A percentile compares a stretch with the other conserved stretches of the same genome.
These are phyloP conservation scores for Hipposideros armiger DNA, from an alignment of 2,113 vertebrate genomes.

Conservation along the genomic window DNA sequence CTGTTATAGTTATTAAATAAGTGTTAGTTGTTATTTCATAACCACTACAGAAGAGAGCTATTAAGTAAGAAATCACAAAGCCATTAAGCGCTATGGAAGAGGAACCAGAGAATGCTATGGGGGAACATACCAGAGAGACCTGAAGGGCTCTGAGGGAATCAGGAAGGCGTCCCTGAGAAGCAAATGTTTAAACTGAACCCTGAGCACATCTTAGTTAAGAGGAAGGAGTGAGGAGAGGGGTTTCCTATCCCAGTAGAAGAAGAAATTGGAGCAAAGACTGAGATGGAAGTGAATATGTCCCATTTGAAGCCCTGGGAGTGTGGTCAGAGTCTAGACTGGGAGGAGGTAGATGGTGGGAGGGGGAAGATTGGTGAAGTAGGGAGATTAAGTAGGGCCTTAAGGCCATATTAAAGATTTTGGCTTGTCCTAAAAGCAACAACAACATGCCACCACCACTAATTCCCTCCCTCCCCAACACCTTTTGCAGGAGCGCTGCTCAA, in stretches of 20 bases:
- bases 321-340: neutral
- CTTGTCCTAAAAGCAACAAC: neutral
- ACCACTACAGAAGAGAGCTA: neutral
- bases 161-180: neutral
- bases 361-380: neutral
- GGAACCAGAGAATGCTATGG: neutral
- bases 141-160: neutral
- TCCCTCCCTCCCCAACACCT: neutral
- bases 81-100: neutral
- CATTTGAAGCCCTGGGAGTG: neutral
- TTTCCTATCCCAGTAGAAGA: neutral
- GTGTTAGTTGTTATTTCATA: neutral
- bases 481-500: neutral
- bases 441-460: accelerated
- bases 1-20: neutral
- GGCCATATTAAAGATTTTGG: neutral
- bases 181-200: neutral
- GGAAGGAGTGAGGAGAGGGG: neutral
- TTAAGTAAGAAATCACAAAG: neutral
- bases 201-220: neutral
- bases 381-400: neutral
- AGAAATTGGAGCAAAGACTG: neutral
- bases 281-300: neutral
- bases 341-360: neutral
- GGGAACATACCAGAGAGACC: neutral